Conservation (phyloP, 2,888 invertebrate species). For the Frankliniella intonsa region DNA sequence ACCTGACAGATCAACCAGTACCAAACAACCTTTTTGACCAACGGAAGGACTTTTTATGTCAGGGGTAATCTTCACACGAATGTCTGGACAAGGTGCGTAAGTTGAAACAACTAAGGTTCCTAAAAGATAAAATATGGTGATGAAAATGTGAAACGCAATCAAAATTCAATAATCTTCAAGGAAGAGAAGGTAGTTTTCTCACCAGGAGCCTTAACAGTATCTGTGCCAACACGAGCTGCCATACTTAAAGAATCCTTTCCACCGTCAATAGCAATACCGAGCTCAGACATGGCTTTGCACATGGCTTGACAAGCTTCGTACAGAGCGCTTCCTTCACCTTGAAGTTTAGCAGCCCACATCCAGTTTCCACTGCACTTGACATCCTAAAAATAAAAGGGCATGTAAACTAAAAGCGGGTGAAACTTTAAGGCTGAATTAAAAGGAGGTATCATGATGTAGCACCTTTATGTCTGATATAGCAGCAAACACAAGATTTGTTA, state of each 20-base stretch:
- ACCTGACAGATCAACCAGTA: slow-evolving; percentile 73
- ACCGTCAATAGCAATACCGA: slow-evolving; percentile 90
- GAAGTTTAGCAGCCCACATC: slow-evolving; percentile 99
- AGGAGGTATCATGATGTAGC: slow-evolving; percentile 31
- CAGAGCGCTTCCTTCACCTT: slow-evolving; percentile 84
- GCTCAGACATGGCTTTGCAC: slow-evolving; percentile 72
- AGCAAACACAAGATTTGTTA: slow-evolving; percentile 86
- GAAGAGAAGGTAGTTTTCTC: slow-evolving; percentile 18
- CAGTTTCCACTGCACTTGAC: slow-evolving; percentile 99
- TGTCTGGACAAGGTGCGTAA: slow-evolving; percentile 92
- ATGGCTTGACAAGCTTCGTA: slow-evolving; percentile 84
- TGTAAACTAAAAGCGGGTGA: background rate
- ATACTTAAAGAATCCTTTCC: slow-evolving; percentile 97
- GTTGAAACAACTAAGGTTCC: slow-evolving; percentile 93
- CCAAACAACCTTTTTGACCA: slow-evolving; percentile 58
- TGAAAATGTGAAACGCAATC: background rate
- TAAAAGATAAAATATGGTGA: slow-evolving; percentile 42
- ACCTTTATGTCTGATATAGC: slow-evolving; percentile 54
- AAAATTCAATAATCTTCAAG: slow-evolving; percentile 27
- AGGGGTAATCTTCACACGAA: slow-evolving; percentile 80
- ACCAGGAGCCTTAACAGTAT: slow-evolving; percentile 56
- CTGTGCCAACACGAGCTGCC: slow-evolving; percentile 78
- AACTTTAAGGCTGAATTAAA: background rate
- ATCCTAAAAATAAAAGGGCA: slow-evolving; percentile 55
- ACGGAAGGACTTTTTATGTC: slow-evolving; percentile 69